Evolutionary conservation across 2,888 invertebrate species (phyloP), one percentile per base, ranked within the genome.

Genomic region (Glyphotaelius pellucidus): DNA sequence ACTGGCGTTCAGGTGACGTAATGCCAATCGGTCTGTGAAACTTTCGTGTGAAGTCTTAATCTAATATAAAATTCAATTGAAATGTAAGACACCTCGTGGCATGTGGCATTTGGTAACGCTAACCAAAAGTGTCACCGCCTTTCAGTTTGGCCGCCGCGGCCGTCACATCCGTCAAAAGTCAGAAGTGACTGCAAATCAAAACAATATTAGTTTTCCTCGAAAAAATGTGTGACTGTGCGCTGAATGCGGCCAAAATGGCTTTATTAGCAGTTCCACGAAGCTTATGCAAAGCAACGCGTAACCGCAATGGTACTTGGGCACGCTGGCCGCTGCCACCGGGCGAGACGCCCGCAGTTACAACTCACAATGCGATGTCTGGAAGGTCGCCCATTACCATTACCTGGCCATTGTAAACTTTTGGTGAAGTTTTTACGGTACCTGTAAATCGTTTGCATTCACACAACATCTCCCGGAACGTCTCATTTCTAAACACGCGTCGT

Each of bases 391-490:
- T 84, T 84, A 84, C 91, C 91, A 89, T 84, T 84, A 84, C 81
- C 35, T 35, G 91, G 52, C 52, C 67, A 81, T 92, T 91, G 92
- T 92, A 80, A 90, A 35, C n/a, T 91, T 86, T 91, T 47, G 47
- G 89, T 90, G 86, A 92, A 90, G 86, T 84, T 93, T 93, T 93
- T 93, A 93, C 90, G 88, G 86, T 84, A 92, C 92, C 92, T 90
- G 92, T 93, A 93, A 93, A 93, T 93, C 90, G 91, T 90, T 35
- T 30, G 88, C 88, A 88, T 88, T 91, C 89, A 90, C 79, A 90
- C 89, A 38, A 81, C 83, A 80, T 91, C 88, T 90, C 92, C 81
- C 84, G 15, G 80, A 52, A 84, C 85, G 85, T 38, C 85, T 47
- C 86, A 88, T 88, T 88, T 88, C 88, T 88, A 88, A 88, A 79